phyloP scores from a whole-genome alignment of 2,888 invertebrate species.

The Limnephilus rhombicus region DNA sequence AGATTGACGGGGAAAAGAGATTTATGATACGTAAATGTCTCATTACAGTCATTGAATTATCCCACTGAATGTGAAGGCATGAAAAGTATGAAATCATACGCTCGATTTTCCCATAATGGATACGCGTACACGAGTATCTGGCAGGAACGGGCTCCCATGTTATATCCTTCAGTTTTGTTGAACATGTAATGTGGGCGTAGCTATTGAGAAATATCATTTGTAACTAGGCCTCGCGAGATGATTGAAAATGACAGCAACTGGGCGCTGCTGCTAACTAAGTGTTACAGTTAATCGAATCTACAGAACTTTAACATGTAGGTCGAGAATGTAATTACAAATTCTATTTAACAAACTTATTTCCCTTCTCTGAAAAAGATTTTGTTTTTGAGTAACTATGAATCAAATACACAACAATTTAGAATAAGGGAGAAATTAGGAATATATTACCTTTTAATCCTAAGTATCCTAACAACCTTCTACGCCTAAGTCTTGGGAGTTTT shows the following conservation, averaged over 20 bases:
- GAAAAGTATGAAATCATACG: conserved; percentile 18
- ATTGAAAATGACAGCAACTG: background rate
- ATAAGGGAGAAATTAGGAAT: background rate
- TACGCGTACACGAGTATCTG: background rate
- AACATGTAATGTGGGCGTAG: conserved; percentile 23
- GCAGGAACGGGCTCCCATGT: conserved; percentile 9
- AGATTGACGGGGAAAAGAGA: conserved; percentile 12
- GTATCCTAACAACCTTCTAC: background rate
- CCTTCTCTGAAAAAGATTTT: background rate
- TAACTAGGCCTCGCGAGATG: conserved; percentile 22
- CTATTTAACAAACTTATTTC: background rate
- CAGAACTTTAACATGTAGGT: background rate
- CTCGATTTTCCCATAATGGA: conserved; percentile 29
- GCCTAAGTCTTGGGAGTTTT: background rate
- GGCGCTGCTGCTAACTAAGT: background rate
- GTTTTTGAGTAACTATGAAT: background rate
- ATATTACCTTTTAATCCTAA: too few relatives aligned
- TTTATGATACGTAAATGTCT: conserved; percentile 23
- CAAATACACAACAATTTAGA: background rate
- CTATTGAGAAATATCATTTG: conserved; percentile 33
- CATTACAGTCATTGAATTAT: conserved; percentile 36
- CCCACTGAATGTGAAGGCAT: background rate
- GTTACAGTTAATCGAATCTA: background rate
- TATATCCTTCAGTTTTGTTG: conserved; percentile 9
- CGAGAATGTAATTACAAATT: background rate